phyloP scores from a whole-genome alignment of 2,888 invertebrate genomes.

The Linyphia triangularis region DNA sequence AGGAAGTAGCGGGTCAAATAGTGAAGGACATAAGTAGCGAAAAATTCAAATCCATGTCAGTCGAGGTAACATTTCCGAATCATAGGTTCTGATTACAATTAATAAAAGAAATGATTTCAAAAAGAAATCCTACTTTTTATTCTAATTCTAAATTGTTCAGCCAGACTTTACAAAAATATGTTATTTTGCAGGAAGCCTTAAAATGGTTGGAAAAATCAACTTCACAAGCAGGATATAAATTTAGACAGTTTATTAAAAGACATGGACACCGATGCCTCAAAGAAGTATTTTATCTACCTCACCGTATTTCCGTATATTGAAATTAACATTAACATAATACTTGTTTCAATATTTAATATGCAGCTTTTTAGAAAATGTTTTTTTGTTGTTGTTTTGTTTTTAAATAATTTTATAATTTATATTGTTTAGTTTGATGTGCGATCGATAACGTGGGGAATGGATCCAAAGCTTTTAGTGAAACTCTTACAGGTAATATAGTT shows the following conservation, averaged over 20 bases:
- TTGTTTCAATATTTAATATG: background rate
- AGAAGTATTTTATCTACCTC: constrained; percentile 79
- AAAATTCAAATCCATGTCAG: constrained; percentile 43
- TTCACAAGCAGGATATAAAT: constrained; percentile 81
- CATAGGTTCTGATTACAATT: background rate
- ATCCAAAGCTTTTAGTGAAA: constrained; percentile 34
- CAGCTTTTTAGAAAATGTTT: background rate
- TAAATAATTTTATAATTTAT: background rate
- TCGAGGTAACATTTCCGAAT: constrained; percentile 15
- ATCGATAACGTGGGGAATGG: constrained; percentile 37
- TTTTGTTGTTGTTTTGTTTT: background rate
- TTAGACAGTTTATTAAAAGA: constrained; percentile 83
- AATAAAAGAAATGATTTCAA: background rate
- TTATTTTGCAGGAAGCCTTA: constrained; percentile 80
- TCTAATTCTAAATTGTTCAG: background rate
- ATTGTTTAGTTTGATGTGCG: constrained; percentile 36
- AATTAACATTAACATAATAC: background rate
- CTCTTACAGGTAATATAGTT: constrained; percentile 37
- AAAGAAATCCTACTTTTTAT: background rate
- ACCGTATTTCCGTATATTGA: background rate
- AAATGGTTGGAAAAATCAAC: constrained; percentile 84
- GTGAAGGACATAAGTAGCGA: constrained; percentile 80
- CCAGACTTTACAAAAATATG: background rate
- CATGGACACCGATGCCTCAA: constrained; percentile 86
- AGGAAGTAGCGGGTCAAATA: constrained; percentile 32